These are phyloP conservation scores for Gobiocypris rarus DNA, from an alignment of 2,113 vertebrate species.

Conservation along the genomic window DNA sequence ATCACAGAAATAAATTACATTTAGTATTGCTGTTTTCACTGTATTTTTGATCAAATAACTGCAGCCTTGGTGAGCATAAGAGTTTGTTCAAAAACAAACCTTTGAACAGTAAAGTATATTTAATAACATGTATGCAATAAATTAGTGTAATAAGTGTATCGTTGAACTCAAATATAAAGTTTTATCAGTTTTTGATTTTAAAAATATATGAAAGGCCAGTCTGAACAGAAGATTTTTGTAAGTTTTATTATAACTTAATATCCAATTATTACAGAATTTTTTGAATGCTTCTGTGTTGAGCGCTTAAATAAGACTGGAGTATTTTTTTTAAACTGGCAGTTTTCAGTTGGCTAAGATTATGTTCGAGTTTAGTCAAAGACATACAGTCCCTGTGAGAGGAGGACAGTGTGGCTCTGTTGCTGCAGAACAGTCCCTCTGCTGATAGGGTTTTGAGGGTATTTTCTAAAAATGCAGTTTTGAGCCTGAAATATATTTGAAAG, in stretches of 20 bases:
- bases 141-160: too few relatives aligned
- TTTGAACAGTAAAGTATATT: background rate
- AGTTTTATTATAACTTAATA: background rate
- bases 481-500: background rate
- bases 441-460: slow-evolving; percentile 42
- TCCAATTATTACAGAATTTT: background rate
- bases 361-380: slow-evolving; percentile 68
- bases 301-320: background rate
- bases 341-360: slow-evolving; percentile 54
- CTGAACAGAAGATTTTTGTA: background rate
- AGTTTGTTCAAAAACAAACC: too few relatives aligned
- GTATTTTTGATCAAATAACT: too few relatives aligned
- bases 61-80: too few relatives aligned
- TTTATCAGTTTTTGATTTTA: background rate
- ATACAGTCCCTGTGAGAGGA: slow-evolving; percentile 62
- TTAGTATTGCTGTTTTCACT: too few relatives aligned
- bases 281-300: background rate
- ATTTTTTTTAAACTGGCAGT: background rate
- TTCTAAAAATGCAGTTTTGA: slow-evolving; percentile 14
- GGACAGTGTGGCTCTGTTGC: slow-evolving; percentile 71
- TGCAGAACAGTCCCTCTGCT: slow-evolving; percentile 45
- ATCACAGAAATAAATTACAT: too few relatives aligned
- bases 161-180: too few relatives aligned
- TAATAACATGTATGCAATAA: background rate
- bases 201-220: background rate